Evolutionary conservation across 37 sponge, comb jelly and placozoan genomes (phyloP).

Genomic region (Bolinopsis microptera): DNA sequence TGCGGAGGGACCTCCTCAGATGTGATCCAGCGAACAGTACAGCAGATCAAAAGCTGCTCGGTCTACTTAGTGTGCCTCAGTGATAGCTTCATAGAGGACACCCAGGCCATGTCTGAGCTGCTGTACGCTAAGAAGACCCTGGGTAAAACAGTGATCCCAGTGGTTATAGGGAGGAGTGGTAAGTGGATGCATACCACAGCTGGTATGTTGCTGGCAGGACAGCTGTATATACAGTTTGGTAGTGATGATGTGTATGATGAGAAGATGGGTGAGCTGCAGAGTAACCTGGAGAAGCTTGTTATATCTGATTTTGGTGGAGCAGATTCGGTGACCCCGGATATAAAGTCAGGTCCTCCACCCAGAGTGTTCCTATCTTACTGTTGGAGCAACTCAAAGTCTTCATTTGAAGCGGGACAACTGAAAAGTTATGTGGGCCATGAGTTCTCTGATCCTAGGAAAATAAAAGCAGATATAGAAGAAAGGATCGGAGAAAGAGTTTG

Average conservation of each 20-base stretch:
- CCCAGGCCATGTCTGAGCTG: slow-evolving; percentile 1
- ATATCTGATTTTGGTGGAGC: background rate
- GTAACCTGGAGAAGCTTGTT: background rate
- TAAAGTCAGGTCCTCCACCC: background rate
- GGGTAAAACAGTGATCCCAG: background rate
- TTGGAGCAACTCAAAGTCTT: background rate
- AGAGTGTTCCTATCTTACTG: background rate
- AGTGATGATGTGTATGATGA: background rate
- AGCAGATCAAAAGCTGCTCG: background rate
- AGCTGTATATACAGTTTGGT: background rate
- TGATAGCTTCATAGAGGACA: background rate
- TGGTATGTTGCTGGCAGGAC: slow-evolving; percentile 6
- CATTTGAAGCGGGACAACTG: background rate
- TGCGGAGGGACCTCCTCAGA: background rate
- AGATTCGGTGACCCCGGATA: background rate
- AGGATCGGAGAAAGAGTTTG: background rate
- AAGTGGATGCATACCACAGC: background rate
- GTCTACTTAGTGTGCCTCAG: background rate
- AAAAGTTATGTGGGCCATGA: background rate
- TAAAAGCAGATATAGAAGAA: background rate
- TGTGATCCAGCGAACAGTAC: background rate
- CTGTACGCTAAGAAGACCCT: slow-evolving; percentile 12
- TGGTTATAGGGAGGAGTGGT: background rate
- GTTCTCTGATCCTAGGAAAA: background rate
- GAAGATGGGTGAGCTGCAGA: background rate